These are phyloP conservation scores for Apodemia zela DNA, from an alignment of 2,888 invertebrate species.

Conservation along the genomic window DNA sequence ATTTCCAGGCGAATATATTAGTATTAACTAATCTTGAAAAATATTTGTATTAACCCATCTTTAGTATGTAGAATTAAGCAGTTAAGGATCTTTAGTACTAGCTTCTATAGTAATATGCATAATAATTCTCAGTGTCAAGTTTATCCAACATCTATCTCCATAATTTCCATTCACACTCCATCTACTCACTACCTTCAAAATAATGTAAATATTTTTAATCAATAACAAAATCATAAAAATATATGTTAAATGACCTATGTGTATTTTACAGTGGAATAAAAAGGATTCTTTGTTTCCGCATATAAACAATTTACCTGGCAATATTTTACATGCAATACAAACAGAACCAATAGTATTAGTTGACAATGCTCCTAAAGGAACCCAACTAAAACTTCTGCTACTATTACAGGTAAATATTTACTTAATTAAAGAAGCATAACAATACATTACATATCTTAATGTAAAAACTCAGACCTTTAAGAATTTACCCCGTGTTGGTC, in stretches of 20 bases:
- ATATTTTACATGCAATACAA: conserved; percentile 83
- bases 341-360: conserved; percentile 85
- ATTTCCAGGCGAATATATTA: too few species aligned
- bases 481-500: too few species aligned
- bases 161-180: too few species aligned
- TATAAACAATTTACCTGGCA: conserved; percentile 78
- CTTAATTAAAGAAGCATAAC: neutral
- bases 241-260: neutral
- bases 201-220: too few species aligned
- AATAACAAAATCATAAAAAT: too few species aligned
- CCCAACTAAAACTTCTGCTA: conserved; percentile 93
- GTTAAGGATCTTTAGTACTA: too few species aligned
- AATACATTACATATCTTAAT: neutral
- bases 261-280: conserved; percentile 60
- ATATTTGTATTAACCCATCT: too few species aligned
- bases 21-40: too few species aligned
- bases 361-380: conserved; percentile 91
- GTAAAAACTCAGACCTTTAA: neutral
- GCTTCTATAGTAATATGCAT: neutral
- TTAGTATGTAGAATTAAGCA: too few species aligned
- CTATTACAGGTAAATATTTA: conserved; percentile 81
- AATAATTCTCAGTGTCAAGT: neutral
- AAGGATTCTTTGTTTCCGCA: conserved; percentile 65
- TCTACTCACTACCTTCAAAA: too few species aligned
- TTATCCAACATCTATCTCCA: too few species aligned